phyloP scores from a whole-genome alignment of 2,888 invertebrate genomes.

The Neuroscelio doddi region DNA sequence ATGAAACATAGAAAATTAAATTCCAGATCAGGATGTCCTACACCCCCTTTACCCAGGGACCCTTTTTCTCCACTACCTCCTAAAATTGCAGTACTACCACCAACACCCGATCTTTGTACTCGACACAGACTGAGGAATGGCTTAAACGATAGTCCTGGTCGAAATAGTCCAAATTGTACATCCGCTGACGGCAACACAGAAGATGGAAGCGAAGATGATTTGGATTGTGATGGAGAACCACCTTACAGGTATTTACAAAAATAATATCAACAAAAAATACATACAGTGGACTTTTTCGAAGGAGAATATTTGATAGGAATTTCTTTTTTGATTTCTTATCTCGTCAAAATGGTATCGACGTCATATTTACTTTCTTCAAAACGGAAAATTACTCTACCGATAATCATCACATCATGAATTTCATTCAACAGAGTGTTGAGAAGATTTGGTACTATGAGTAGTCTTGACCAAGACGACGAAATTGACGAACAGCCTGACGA shows the following conservation, averaged over 20 bases:
- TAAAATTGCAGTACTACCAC: slow-evolving; percentile 83
- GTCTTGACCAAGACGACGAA: slow-evolving; percentile 70
- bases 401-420: no score
- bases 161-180: slow-evolving; percentile 64
- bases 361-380: no score
- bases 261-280: no score
- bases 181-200: slow-evolving; percentile 67
- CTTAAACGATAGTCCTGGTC: slow-evolving; percentile 63
- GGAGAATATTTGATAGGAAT: no score
- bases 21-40: slow-evolving; percentile 68
- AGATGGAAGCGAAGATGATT: slow-evolving; percentile 70
- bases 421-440: slow-evolving; percentile 61
- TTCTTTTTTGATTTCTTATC: no score
- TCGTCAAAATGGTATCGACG: no score
- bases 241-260: slow-evolving; percentile 72
- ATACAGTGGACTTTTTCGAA: no score
- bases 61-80: slow-evolving; percentile 75
- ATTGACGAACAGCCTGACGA: slow-evolving; percentile 65
- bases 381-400: no score
- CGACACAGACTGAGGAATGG: slow-evolving; percentile 62
- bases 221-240: slow-evolving; percentile 71
- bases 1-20: slow-evolving; percentile 30
- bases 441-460: slow-evolving; percentile 72
- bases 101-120: slow-evolving; percentile 78
- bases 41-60: slow-evolving; percentile 64